Evolutionary conservation across 2,113 vertebrate species (phyloP).

Genomic region (Pelodiscus sinensis): DNA sequence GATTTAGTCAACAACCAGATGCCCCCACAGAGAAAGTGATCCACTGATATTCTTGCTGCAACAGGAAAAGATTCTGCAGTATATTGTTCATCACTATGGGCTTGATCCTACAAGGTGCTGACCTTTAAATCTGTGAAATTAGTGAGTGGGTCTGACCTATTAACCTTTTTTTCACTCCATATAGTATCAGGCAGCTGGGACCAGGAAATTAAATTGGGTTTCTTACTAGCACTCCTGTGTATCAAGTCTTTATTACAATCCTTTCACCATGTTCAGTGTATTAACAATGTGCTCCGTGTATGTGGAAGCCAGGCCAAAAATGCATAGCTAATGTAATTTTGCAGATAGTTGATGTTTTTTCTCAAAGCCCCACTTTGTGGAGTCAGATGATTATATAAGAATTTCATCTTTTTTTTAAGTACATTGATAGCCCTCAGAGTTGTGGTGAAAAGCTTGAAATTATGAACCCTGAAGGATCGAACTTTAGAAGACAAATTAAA

Average conservation of each 20-base stretch:
- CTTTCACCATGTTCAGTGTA: background rate
- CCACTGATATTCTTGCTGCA: background rate
- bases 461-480: background rate
- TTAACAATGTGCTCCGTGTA: background rate
- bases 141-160: background rate
- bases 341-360: background rate
- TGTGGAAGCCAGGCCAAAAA: background rate
- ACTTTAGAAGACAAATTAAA: background rate
- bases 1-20: constrained; percentile 63
- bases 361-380: rapidly evolving
- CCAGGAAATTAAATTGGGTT: background rate
- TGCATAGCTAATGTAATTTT: background rate
- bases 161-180: background rate
- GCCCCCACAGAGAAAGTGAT: background rate
- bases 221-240: background rate
- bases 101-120: constrained; percentile 30
- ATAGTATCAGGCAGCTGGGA: background rate
- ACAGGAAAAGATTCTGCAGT: constrained; percentile 4
- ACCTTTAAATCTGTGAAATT: constrained; percentile 30
- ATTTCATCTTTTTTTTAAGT: background rate
- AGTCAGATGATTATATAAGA: background rate
- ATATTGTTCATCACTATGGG: background rate
- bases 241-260: background rate
- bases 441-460: background rate
- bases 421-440: background rate